These are phyloP conservation scores for Brachyrhaphis roseni DNA, from an alignment of 2,797 vertebrate genomes.

Conservation along the genomic window DNA sequence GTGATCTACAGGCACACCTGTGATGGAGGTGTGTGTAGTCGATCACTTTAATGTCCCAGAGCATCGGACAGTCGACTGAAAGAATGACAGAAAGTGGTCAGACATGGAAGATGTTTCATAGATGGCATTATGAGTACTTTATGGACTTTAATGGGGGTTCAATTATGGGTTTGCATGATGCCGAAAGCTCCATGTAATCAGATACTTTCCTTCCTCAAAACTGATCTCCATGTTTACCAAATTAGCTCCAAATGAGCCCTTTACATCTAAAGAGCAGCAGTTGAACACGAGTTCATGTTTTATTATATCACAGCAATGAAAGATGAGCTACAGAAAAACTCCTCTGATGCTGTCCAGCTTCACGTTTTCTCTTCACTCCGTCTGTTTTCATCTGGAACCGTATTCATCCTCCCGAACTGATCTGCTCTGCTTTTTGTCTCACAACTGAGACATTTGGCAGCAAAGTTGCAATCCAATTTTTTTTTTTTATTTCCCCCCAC, in stretches of 20 bases:
- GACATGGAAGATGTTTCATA: background rate
- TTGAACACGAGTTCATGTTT: background rate
- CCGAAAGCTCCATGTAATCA: background rate
- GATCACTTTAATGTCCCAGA: background rate
- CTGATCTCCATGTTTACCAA: background rate
- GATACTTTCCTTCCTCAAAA: background rate
- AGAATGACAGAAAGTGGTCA: background rate
- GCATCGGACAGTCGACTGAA: background rate
- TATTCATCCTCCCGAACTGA: slow-evolving; percentile 18
- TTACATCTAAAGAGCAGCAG: background rate
- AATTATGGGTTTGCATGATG: background rate
- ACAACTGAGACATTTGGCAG: slow-evolving; percentile 36
- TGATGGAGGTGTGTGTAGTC: background rate
- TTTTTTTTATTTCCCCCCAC: too few relatives aligned
- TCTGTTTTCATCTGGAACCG: background rate
- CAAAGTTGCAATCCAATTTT: slow-evolving; percentile 16
- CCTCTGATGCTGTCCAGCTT: slow-evolving; percentile 2
- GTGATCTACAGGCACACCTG: background rate
- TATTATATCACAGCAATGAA: slow-evolving; percentile 4
- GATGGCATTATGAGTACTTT: background rate
- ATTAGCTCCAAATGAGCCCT: background rate
- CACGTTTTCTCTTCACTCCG: background rate
- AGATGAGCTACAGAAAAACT: slow-evolving; percentile 10
- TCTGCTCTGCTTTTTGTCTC: slow-evolving; percentile 40
- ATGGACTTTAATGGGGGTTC: background rate